Conservation (phyloP, 2,888 invertebrate genomes). For the Macrosiphum euphorbiae region DNA sequence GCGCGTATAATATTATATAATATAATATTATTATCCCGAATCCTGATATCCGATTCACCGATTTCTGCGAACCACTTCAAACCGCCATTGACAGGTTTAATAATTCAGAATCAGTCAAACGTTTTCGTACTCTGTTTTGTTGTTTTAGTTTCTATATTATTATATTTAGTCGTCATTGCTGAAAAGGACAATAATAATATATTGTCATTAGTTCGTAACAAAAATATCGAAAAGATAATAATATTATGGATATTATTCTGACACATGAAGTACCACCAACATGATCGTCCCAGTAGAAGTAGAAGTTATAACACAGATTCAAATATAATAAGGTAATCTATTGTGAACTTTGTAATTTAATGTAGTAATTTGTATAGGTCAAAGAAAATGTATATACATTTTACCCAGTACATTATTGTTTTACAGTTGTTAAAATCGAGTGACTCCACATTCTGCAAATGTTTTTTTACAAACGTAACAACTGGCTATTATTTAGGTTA, state of each 20-base stretch:
- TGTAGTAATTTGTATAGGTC: neutral
- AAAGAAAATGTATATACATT: neutral
- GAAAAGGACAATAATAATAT: neutral
- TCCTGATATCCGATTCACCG: neutral
- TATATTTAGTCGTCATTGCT: neutral
- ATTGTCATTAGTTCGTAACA: neutral
- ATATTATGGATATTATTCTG: neutral
- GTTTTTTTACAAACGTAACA: no score
- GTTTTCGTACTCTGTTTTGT: neutral
- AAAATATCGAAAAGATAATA: neutral
- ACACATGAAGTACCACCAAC: neutral
- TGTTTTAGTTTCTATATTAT: neutral
- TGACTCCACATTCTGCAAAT: no score
- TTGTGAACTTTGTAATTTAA: neutral
- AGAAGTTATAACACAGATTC: neutral
- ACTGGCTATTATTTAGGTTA: no score
- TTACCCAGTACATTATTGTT: no score
- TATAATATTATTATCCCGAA: neutral
- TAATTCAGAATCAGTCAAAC: neutral
- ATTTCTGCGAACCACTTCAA: neutral
- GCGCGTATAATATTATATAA: neutral
- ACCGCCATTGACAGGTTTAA: neutral
- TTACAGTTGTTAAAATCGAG: no score
- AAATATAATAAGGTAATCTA: neutral
- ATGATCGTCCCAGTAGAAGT: neutral